These are phyloP conservation scores for Motacilla tschutschensis DNA, from an alignment of 2,113 vertebrate genomes.

Conservation along the genomic window DNA sequence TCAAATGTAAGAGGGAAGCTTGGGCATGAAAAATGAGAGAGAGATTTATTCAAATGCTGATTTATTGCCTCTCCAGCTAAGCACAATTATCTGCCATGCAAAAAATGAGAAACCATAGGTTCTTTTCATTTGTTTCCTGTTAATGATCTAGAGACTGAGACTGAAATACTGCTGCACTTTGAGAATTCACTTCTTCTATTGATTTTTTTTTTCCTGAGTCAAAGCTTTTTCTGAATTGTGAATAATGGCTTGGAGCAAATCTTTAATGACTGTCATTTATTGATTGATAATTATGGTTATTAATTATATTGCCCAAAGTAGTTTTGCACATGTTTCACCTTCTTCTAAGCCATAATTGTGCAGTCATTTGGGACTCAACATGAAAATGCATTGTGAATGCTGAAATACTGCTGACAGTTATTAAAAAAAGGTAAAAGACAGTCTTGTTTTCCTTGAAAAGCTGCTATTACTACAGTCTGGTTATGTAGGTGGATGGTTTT, in stretches of 20 bases:
- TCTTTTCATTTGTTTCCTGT: not conserved
- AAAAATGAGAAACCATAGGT: not conserved
- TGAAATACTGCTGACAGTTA: not conserved
- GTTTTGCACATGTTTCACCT: not conserved
- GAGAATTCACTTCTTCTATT: not conserved
- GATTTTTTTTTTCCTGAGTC: not conserved
- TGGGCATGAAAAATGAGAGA: not conserved
- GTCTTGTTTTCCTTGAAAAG: conserved; percentile 24
- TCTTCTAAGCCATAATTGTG: not conserved
- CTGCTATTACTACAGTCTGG: not conserved
- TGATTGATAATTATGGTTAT: conserved; percentile 5
- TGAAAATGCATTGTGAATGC: not conserved
- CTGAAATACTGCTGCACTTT: not conserved
- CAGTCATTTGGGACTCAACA: not conserved
- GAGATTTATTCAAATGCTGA: not conserved
- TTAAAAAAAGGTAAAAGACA: not conserved
- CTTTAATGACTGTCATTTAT: not conserved
- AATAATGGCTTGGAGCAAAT: not conserved
- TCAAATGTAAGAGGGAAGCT: not conserved
- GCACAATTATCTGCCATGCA: not conserved
- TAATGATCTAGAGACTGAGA: not conserved
- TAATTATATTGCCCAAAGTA: conserved; percentile 8
- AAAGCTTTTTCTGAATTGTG: not conserved
- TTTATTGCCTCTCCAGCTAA: not conserved
- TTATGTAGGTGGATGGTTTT: not conserved